Evolutionary conservation across 2,888 invertebrate genomes (phyloP).

Genomic region (Drosophila kanekoi): DNA sequence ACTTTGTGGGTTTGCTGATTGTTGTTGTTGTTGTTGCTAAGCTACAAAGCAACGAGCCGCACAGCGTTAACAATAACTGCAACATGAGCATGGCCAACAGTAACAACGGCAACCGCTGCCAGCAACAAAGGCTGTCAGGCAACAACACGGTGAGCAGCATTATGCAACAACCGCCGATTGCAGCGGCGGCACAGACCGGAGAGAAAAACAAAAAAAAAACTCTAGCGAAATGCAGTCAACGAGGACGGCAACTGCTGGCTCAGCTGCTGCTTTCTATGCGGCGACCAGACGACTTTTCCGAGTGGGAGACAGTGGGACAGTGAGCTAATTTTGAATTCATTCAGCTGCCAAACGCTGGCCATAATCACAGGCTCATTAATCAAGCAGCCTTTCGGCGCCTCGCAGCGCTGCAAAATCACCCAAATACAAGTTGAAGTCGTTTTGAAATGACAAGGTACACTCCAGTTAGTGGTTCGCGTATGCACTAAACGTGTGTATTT

Average conservation of each 20-base stretch:
- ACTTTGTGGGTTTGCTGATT: constrained; percentile 45
- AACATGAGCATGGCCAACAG: constrained; percentile 67
- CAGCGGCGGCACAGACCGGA: constrained; percentile 40
- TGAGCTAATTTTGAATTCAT: constrained; percentile 77
- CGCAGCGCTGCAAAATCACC: constrained; percentile 17
- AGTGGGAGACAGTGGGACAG: constrained; percentile 47
- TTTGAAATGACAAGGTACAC: constrained; percentile 70
- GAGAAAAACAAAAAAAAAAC: constrained; percentile 28
- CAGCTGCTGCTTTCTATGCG: constrained; percentile 69
- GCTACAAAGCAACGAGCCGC: constrained; percentile 66
- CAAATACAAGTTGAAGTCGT: constrained; percentile 48
- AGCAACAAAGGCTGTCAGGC: constrained; percentile 65
- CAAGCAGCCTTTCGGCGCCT: constrained; percentile 53
- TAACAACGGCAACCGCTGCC: constrained; percentile 23
- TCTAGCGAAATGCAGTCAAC: constrained; percentile 42
- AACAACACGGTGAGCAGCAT: constrained; percentile 58
- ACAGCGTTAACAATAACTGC: constrained; percentile 73
- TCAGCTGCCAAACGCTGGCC: constrained; percentile 71
- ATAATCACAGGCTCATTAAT: constrained; percentile 68
- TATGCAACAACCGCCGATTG: constrained; percentile 75
- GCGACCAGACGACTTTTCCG: constrained; percentile 29
- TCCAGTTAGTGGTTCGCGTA: constrained; percentile 13
- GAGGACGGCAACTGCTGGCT: constrained; percentile 19
- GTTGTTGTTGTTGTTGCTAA: constrained; percentile 21
- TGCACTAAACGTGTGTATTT: constrained; percentile 11